Conservation (phyloP, 2,797 vertebrate species). For the Tokudaia muenninki region DNA sequence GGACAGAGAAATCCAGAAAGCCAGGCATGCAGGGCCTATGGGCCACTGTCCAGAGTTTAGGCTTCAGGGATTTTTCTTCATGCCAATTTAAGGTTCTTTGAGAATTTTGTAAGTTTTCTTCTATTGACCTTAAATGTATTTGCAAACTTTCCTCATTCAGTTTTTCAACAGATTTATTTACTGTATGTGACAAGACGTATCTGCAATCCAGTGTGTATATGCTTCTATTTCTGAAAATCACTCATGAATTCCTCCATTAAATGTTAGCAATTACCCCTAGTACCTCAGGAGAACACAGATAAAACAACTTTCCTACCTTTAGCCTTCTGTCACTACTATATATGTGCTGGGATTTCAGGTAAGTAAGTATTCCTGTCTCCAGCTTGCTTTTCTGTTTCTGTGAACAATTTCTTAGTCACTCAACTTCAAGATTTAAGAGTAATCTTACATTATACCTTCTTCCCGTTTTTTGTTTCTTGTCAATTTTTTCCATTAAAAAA, state of each 20-base stretch:
- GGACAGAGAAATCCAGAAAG: neutral
- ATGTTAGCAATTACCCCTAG: neutral
- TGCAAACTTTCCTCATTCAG: neutral
- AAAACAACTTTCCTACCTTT: neutral
- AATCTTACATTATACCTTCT: neutral
- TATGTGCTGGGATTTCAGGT: neutral
- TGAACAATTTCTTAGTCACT: neutral
- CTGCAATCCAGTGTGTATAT: neutral
- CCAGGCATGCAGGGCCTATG: too few species aligned
- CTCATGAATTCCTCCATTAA: neutral
- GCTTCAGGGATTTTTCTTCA: neutral
- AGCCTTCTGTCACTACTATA: neutral
- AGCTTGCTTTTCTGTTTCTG: conserved; percentile 15
- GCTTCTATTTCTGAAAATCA: neutral
- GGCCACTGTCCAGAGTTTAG: neutral
- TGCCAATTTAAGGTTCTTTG: neutral
- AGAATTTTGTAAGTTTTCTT: neutral
- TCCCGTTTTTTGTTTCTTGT: neutral
- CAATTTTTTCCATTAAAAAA: neutral
- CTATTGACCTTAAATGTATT: neutral
- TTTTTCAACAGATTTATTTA: neutral
- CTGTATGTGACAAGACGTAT: neutral
- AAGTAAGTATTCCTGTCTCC: neutral
- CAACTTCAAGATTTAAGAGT: neutral
- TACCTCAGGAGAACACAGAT: neutral